Conservation (phyloP, 2,888 invertebrate species). For the Chymomyza amoena region DNA sequence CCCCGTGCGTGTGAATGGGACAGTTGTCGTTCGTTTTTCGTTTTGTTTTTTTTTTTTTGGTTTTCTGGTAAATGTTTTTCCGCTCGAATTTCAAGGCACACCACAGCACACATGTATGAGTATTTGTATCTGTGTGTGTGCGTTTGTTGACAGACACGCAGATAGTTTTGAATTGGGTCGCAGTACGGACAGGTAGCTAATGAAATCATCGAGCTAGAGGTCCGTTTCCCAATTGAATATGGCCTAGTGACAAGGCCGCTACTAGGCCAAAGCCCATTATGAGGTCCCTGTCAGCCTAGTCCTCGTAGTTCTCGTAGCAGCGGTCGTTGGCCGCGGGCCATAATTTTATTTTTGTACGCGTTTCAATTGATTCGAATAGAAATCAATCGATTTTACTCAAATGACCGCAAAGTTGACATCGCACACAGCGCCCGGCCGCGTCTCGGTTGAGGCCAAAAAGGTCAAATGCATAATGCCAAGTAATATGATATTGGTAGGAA, state of each 20-base stretch:
- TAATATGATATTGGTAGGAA: constrained; percentile 46
- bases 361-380: background rate
- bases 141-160: constrained; percentile 4
- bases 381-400: constrained; percentile 2
- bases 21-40: constrained; percentile 35
- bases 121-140: background rate
- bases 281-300: background rate
- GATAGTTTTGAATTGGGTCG: background rate
- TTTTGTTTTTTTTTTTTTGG: background rate
- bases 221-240: background rate
- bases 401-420: background rate
- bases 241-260: background rate
- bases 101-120: background rate
- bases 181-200: constrained; percentile 43
- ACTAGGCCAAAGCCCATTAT: background rate
- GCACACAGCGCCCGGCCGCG: background rate
- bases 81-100: constrained; percentile 18
- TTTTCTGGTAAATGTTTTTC: constrained; percentile 10
- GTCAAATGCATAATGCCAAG: constrained; percentile 47
- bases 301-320: background rate
- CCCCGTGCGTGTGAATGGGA: constrained; percentile 63
- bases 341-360: background rate
- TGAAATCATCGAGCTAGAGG: constrained; percentile 58
- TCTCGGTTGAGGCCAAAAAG: constrained; percentile 33
- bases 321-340: background rate